Conservation (phyloP, 2,888 invertebrate species). For the Drosophila subsilvestris region DNA sequence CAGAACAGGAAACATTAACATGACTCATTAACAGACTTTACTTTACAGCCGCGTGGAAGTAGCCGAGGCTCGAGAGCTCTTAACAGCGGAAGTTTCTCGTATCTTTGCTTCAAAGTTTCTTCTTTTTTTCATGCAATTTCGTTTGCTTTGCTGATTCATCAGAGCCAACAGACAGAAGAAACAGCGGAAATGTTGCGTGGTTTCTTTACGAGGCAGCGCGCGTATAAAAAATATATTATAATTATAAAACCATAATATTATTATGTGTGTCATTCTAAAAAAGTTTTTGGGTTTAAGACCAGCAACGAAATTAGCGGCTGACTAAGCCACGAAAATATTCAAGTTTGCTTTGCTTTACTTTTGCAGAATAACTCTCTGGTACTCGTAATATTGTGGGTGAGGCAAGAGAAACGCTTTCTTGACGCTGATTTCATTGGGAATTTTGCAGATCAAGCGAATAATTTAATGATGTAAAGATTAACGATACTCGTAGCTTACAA, state of each 20-base stretch:
- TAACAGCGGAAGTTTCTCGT: slow-evolving; percentile 37
- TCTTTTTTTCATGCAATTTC: slow-evolving; percentile 24
- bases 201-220: slow-evolving; percentile 13
- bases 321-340: slow-evolving; percentile 31
- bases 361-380: slow-evolving; percentile 2
- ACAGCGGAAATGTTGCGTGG: slow-evolving; percentile 35
- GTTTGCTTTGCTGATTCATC: slow-evolving; percentile 31
- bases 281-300: neutral
- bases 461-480: neutral
- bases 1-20: too few species aligned
- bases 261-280: slow-evolving; percentile 50
- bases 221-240: slow-evolving; percentile 25
- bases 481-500: neutral
- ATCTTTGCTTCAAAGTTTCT: slow-evolving; percentile 1
- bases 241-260: slow-evolving; percentile 45
- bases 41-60: slow-evolving; percentile 4
- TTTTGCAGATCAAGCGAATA: neutral
- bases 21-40: neutral
- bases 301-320: slow-evolving; percentile 31
- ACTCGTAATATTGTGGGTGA: neutral
- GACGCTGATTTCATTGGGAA: neutral
- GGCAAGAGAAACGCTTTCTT: slow-evolving; percentile 8
- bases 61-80: slow-evolving; percentile 36
- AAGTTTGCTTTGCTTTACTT: neutral
- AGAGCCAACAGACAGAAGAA: neutral